Conservation (phyloP, 1,140 invertebrate species). For the Pemphigus obesinymphae region DNA sequence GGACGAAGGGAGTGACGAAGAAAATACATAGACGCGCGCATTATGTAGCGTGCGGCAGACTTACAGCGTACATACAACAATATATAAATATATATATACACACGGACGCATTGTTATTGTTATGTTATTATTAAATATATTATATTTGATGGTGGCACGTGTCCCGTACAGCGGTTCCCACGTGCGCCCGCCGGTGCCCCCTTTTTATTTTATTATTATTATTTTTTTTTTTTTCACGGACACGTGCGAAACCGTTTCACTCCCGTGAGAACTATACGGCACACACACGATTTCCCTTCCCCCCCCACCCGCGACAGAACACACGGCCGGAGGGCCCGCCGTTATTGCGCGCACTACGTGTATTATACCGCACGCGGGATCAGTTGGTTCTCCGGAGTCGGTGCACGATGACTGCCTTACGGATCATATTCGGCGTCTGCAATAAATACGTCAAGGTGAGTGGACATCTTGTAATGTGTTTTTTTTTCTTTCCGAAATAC, state of each 20-base stretch:
- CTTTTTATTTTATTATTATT: too few species aligned
- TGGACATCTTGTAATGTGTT: too few species aligned
- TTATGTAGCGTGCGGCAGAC: too few species aligned
- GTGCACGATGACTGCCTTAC: conserved; percentile 26
- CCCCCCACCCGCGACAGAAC: not conserved
- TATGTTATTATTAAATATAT: conserved; percentile 24
- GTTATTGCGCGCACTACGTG: not conserved
- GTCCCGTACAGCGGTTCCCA: conserved; percentile 18
- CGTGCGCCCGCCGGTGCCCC: conserved; percentile 12
- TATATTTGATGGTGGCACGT: conserved; percentile 40
- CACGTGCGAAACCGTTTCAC: conserved; percentile 25
- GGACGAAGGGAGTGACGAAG: not conserved
- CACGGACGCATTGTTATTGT: not conserved
- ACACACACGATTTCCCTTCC: not conserved
- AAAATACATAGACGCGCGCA: not conserved
- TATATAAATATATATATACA: not conserved
- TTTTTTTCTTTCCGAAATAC: too few species aligned
- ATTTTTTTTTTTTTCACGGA: not conserved
- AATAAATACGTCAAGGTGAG: conserved; percentile 23
- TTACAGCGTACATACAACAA: too few species aligned
- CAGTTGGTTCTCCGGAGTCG: not conserved
- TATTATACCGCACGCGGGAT: not conserved
- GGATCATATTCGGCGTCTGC: not conserved
- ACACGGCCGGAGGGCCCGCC: not conserved
- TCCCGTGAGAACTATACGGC: conserved; percentile 35